Percentiles rank a stretch among this genome's conserved stretches.
Evolutionary conservation across 2,888 invertebrate species (phyloP).

Genomic region (Nasonia oneida): DNA sequence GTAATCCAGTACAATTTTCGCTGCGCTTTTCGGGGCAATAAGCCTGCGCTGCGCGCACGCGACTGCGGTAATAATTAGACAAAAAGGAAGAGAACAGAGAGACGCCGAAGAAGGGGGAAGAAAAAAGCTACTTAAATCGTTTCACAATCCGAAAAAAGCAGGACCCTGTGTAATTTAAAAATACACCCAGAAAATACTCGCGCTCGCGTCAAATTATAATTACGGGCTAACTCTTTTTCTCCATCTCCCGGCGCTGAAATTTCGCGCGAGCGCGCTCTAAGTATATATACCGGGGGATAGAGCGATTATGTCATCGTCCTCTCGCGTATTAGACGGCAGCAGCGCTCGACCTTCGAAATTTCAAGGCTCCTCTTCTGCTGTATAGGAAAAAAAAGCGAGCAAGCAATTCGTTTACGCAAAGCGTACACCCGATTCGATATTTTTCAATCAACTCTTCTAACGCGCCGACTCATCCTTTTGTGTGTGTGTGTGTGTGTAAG

Average conservation of each 20-base stretch:
- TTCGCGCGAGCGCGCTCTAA: conserved; percentile 9
- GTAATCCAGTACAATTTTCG: background rate
- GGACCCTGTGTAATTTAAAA: conserved; percentile 11
- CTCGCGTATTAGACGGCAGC: background rate
- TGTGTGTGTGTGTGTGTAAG: background rate
- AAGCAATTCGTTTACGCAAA: background rate
- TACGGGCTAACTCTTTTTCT: background rate
- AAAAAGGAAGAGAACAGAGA: background rate
- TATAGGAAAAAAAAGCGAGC: background rate
- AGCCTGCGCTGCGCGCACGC: background rate
- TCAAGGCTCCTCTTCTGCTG: conserved; percentile 10
- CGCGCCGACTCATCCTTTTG: conserved; percentile 29
- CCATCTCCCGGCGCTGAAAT: background rate
- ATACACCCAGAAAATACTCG: conserved; percentile 18
- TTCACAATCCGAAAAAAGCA: conserved; percentile 11
- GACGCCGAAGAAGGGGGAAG: background rate
- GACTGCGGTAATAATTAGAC: background rate
- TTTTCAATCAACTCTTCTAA: conserved; percentile 40
- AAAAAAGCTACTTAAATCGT: background rate
- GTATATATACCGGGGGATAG: background rate
- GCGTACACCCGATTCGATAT: conserved; percentile 27
- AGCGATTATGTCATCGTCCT: background rate
- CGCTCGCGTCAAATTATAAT: conserved; percentile 15
- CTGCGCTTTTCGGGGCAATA: background rate
- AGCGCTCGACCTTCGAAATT: background rate